phyloP scores from a whole-genome alignment of 2,113 vertebrate genomes.

The Pseudorectes ferrugineus region DNA sequence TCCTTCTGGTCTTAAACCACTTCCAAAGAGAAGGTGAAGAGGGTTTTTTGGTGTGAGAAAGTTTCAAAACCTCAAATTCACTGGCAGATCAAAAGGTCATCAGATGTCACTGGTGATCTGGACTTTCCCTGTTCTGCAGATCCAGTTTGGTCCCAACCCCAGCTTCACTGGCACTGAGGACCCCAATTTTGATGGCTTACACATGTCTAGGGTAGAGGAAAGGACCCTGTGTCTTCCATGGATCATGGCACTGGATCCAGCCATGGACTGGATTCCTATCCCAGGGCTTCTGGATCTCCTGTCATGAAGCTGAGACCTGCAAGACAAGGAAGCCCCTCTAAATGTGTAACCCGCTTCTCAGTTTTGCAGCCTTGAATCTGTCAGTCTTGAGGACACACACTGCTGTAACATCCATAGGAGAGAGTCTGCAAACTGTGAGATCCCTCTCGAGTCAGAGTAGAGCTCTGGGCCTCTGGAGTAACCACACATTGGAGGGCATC shows the following conservation, averaged over 20 bases:
- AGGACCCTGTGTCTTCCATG: fast-evolving
- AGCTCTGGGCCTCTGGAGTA: neutral
- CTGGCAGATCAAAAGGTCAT: neutral
- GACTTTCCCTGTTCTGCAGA: neutral
- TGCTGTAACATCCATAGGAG: neutral
- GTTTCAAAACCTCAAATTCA: neutral
- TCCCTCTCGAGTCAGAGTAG: fast-evolving
- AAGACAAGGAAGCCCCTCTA: neutral
- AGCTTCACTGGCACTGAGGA: neutral
- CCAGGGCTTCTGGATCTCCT: neutral
- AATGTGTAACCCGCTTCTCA: neutral
- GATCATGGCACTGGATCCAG: neutral
- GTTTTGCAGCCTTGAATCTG: neutral
- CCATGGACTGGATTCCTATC: neutral
- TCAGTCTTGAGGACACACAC: neutral
- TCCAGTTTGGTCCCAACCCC: neutral
- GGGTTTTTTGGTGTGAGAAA: neutral
- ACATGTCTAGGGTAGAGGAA: neutral
- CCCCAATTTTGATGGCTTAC: neutral
- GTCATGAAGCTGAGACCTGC: neutral
- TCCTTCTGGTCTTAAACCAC: neutral
- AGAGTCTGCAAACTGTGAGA: neutral
- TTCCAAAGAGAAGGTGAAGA: neutral
- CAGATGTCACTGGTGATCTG: neutral
- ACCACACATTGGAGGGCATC: neutral